Evolutionary conservation across 1,140 invertebrate genomes (phyloP), one percentile per base, ranked within the genome.

Genomic region (Stenopsyche tienmushanensis): DNA sequence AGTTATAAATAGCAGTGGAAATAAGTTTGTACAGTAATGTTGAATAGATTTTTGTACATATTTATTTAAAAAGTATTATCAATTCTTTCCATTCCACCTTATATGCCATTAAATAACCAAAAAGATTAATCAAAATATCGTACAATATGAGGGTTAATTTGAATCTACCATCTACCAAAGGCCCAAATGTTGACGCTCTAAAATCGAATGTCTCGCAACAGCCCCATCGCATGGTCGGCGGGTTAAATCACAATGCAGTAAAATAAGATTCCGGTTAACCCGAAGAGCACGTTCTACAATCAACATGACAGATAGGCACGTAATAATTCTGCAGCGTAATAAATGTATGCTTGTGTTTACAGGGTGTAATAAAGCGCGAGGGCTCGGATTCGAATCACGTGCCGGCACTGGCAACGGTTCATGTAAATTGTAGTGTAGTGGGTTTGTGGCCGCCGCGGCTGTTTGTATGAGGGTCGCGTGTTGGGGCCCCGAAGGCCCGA

Each of bases 311-410:
- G 29, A 34, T 34, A 34, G 29, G 29, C 29, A 13, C 13, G 29
- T 34, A 34, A 34, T 34, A 50, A 50, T 21, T 50, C 47, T 15
- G 7, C 18, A n/a, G 21, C 1, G 47, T 23, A 50, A 50, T 50
- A 50, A 50, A 50, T 18, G 17, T 21, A 50, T n/a, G 47, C 15
- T 13, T 20, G 50, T 18, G 50, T 53, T 53, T 7, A 26, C n/a
- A 20, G 5, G 29, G 29, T 7, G 5, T 13, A 7, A 13, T 34
- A 13, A 7, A 13, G 5, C 29, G 29, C 5, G 29, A 7, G 21
- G 53, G 53, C 29, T 41, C 25, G 29, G 54, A 57, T 57, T 57
- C 54, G 21, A 42, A 57, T 57, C 54, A 57, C 54, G 54, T 29
- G 20, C 54, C 20, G 3, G 29, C 20, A 39, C 13, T 23, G 13